Evolutionary conservation across 2,797 vertebrate genomes (phyloP).

Genomic region (Salmo trutta): DNA sequence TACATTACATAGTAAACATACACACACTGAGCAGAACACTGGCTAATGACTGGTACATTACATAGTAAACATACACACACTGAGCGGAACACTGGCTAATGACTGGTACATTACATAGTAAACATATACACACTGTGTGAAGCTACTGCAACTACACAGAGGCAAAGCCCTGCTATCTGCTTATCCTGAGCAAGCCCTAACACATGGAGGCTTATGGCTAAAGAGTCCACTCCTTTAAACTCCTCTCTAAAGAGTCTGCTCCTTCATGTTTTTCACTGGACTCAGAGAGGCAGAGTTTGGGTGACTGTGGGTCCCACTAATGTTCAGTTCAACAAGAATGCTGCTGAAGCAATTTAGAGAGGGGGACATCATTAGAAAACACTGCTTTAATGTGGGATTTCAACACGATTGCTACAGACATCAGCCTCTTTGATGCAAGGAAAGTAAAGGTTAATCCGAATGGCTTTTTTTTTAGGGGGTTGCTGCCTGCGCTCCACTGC

Average conservation of each 20-base stretch:
- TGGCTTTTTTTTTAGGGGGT: conserved; percentile 45
- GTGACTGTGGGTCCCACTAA: conserved; percentile 38
- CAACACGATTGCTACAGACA: conserved; percentile 56
- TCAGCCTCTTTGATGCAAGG: conserved; percentile 60
- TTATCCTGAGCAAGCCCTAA: neutral
- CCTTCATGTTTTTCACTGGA: neutral
- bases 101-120: neutral
- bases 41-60: too few relatives aligned
- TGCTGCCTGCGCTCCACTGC: conserved; percentile 29
- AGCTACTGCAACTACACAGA: neutral
- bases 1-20: conserved; percentile 9
- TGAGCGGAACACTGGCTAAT: neutral
- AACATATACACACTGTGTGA: too few relatives aligned
- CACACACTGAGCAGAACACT: conserved; percentile 8
- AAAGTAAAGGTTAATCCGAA: conserved; percentile 65
- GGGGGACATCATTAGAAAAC: conserved; percentile 19
- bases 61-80: conserved; percentile 10
- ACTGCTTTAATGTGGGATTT: conserved; percentile 38
- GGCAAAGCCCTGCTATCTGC: neutral
- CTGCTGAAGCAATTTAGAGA: conserved; percentile 36
- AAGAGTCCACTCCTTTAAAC: neutral
- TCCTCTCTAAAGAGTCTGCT: neutral
- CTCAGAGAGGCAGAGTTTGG: conserved; percentile 19
- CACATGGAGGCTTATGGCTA: neutral
- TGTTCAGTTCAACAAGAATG: conserved; percentile 31